Evolutionary conservation across 2,888 invertebrate genomes (phyloP), one percentile per base, ranked within the genome.

Genomic region (Boloria selene): DNA sequence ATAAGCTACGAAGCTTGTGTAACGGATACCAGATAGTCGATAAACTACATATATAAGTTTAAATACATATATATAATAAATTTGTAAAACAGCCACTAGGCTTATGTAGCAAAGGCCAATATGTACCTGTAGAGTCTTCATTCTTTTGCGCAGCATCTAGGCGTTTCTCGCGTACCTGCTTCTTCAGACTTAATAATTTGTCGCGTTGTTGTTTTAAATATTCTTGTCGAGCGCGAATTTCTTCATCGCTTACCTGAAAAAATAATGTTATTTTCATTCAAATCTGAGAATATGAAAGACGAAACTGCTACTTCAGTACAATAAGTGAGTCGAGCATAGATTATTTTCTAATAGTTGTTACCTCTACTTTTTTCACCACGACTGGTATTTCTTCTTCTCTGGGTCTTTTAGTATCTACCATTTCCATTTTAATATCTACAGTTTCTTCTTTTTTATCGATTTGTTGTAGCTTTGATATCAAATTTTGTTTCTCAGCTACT

Each of bases 141-240:
- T 94, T 94, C 22, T 93, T 87, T 70, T 95, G 95, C 14, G 93
- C 94, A 45, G 92, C 93, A 42, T 94, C 94, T 7, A 98, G 90
- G 80, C 96, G 95, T 74, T 96, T 95, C 79, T 96, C 96, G 18
- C 98, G 93, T 22, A 96, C 97, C 81, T 96, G 95, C 79, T 96
- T 97, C 86, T 98, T 99, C 79, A 98, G 90, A 18, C 96, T 96
- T 52, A 98, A 93, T 61, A 99, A 93, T 81, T 98, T 97, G 85
- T 98, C 98, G 26, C 98, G 93, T 82, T 98, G 98, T 68, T 96
- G 95, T 62, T 96, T 95, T 65, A 99, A 90, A 84, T 98, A 98
- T 72, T 96, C 95, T 78, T 97, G 97, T 0, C 98, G 94, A 65
- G 94, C 94, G 69, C 94, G 94, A 55, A 98, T 88, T 74, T 98